phyloP scores from a whole-genome alignment of 2,113 vertebrate genomes.

The Ploceus nigricollis region DNA sequence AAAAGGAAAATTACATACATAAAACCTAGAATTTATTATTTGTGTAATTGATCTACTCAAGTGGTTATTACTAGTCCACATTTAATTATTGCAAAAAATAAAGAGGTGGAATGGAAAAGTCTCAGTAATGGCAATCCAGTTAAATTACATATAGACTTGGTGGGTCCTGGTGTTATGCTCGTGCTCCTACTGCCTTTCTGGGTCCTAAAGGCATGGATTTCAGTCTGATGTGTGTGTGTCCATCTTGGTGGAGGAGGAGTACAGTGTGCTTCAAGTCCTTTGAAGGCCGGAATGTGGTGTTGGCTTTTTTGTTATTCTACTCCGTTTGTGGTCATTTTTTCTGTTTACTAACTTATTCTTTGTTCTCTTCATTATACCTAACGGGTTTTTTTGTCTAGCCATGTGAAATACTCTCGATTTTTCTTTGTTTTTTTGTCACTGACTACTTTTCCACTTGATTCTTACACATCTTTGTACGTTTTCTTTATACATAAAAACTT shows the following conservation, averaged over 20 bases:
- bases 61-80: background rate
- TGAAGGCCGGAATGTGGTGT: background rate
- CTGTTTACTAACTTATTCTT: background rate
- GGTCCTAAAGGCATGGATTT: fast-evolving
- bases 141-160: background rate
- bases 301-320: background rate
- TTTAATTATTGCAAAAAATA: background rate
- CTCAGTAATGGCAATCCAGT: background rate
- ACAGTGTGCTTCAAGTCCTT: background rate
- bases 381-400: background rate
- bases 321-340: background rate
- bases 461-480: background rate
- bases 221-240: background rate
- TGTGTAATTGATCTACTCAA: background rate
- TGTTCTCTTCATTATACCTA: background rate
- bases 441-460: background rate
- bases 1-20: background rate
- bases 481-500: background rate
- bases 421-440: background rate
- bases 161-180: background rate
- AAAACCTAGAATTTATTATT: background rate
- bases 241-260: background rate
- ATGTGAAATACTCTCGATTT: background rate
- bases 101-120: background rate
- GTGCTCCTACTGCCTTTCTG: background rate